Evolutionary conservation across 2,888 invertebrate genomes (phyloP).

Genomic region (Oscheius myriophilus): DNA sequence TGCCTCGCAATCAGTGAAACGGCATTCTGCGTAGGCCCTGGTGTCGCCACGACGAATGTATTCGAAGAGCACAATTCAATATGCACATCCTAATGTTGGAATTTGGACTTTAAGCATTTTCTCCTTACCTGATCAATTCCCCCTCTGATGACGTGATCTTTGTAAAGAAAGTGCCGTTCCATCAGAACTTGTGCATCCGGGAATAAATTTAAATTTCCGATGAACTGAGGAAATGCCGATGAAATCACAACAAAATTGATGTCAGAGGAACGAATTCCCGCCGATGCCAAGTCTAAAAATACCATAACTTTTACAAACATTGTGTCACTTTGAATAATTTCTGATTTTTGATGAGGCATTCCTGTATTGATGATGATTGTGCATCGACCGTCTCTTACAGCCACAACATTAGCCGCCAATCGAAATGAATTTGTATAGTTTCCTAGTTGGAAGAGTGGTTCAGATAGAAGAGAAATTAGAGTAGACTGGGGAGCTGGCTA

Average conservation of each 20-base stretch:
- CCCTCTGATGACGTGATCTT: conserved; percentile 24
- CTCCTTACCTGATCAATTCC: conserved; percentile 29
- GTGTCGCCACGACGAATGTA: conserved; percentile 40
- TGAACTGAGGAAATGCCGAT: conserved; percentile 43
- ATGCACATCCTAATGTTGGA: conserved; percentile 25
- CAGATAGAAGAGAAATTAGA: conserved; percentile 12
- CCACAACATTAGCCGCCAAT: conserved; percentile 43
- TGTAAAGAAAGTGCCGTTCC: conserved; percentile 31
- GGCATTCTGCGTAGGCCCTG: conserved; percentile 47
- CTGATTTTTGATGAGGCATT: conserved; percentile 45
- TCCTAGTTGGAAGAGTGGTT: conserved; percentile 26
- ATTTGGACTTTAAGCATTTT: conserved; percentile 1
- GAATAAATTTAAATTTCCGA: conserved; percentile 55
- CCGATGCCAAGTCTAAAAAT: conserved; percentile 37
- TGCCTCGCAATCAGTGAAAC: conserved; percentile 48
- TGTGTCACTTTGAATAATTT: conserved; percentile 39
- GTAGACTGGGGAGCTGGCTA: conserved; percentile 11
- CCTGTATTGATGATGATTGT: conserved; percentile 50
- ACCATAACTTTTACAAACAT: not conserved
- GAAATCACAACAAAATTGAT: conserved; percentile 49
- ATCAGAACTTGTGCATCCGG: conserved; percentile 47
- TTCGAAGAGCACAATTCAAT: conserved; percentile 49
- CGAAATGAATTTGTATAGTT: conserved; percentile 42
- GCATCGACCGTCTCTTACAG: conserved; percentile 43
- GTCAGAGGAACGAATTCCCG: conserved; percentile 39